phyloP scores from a whole-genome alignment of 1,140 invertebrate genomes.

The Formica selysi region DNA sequence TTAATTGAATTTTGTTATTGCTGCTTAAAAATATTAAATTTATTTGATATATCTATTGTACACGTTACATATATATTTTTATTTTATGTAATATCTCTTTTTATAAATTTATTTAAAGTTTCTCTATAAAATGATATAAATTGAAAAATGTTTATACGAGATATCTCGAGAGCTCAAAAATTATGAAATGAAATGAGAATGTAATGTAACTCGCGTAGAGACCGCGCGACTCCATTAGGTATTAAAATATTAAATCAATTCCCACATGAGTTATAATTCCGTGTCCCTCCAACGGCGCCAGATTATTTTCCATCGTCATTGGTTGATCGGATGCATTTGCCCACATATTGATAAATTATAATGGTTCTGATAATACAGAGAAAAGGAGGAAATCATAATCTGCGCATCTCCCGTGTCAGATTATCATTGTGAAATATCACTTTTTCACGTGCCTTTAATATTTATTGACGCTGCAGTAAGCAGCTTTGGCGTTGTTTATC shows the following conservation, averaged over 20 bases:
- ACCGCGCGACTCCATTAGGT: slow-evolving; percentile 25
- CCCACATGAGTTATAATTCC: slow-evolving; percentile 10
- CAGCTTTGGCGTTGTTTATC: slow-evolving; percentile 36
- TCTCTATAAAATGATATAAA: not conserved
- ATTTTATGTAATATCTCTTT: not conserved
- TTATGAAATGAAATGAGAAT: slow-evolving; percentile 17
- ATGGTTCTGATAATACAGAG: slow-evolving; percentile 24
- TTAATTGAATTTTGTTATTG: not conserved
- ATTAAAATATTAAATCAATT: slow-evolving; percentile 64
- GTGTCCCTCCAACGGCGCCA: not conserved
- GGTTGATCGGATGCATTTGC: slow-evolving; percentile 30
- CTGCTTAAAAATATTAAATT: not conserved
- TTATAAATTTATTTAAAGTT: not conserved
- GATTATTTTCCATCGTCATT: slow-evolving; percentile 50
- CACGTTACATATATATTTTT: not conserved
- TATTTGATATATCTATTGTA: not conserved
- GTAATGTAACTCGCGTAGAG: not conserved
- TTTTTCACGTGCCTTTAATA: slow-evolving; percentile 21
- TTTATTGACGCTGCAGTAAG: slow-evolving; percentile 27
- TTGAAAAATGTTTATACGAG: not conserved
- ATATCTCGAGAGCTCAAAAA: not conserved
- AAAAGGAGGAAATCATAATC: slow-evolving; percentile 1
- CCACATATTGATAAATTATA: slow-evolving; percentile 61
- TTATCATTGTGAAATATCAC: slow-evolving; percentile 29
- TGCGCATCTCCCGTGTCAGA: slow-evolving; percentile 6